Base-by-base conservation (phyloP, 2,113 vertebrate genomes). In the Leptobrachium leishanense region DNA sequence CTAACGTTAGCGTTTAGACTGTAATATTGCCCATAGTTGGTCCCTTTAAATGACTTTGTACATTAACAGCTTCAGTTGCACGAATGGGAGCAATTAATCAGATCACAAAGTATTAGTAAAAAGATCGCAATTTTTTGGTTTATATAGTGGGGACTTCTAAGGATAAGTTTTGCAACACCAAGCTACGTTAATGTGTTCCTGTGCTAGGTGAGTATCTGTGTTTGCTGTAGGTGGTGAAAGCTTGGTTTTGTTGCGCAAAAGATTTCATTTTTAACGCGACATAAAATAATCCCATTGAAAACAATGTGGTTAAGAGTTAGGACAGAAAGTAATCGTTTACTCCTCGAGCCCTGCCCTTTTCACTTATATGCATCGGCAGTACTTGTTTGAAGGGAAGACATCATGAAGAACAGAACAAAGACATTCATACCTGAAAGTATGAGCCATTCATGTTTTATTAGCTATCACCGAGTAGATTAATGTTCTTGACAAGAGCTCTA, bases 171-270 rank as follows among this genome's bases (percentile, higher is more conserved):
- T 50, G 46, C 46, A 50, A 50, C 46, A 50, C 8, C 46, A 50
- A 8, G 46, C 13, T 68, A 2, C 11, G 8, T 43, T 50, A 70
- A 50, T 70, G 9, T 15, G 9, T 15, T 3, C 43, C 44, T 44
- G 3, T 15, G n/a, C 20, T 50, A 43, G 40, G 6, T 46, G 43
- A 50, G n/a, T 70, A 20, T 70, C 39, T 66, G 43, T 79, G 40
- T 79, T 79, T 79, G 69, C 77, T 55, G 1, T 70, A 66, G 77
- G 68, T 65, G 43, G 68, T 7, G 62, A 65, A 40, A 70, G 43
- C 44, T 57, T 69, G 13, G 6, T 46, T 46, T 70, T 50, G n/a
- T n/a, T 64, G 9, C 55, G 55, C 55, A 68, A 44, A 66, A 9
- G 43, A 43, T 7, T 40, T 78, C 72, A 31, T 53, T 63, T 71